Evolutionary conservation across 2,888 invertebrate species (phyloP), one percentile per base, ranked within the genome.

Genomic region (Leptopilina drosophilae): DNA sequence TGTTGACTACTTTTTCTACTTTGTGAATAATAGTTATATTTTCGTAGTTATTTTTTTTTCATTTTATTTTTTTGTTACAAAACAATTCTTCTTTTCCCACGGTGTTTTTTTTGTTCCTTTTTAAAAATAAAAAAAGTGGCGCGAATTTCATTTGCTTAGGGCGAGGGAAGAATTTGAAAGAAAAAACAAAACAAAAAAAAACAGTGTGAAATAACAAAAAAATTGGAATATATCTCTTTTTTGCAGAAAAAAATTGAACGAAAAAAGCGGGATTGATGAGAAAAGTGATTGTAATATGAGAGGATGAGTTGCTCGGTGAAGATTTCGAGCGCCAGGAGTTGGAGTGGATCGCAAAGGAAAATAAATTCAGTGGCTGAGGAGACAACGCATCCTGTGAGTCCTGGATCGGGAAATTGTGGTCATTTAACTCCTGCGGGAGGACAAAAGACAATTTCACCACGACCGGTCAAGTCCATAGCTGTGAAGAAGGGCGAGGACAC

Each of bases 401-500:
- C 81, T 2, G 77, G 77, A 20, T 11, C 64, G 26, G 65, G 26
- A 64, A 79, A 69, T 46, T 65, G 77, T 49, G 67, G 59, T 15
- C 76, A 33, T 33, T 33, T 77, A 49, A 20, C 73, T 56, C 40
- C 69, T 64, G 78, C 78, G 76, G 77, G 78, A 64, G 79, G 75
- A 77, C 75, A 49, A 64, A 88, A 89, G 90, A 84, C 91, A 90
- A 86, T 79, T 75, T 90, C 92, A 88, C 85, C 87, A 78, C 85
- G 89, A 42, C 81, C 87, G 62, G 87, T 86, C 78, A 91, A 89
- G 85, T 88, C 91, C 53, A 87, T 88, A 64, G 92, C 93, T 66
- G 91, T 92, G 78, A 94, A 93, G 88, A 93, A 94, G 87, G 93
- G 92, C 84, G 95, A 96, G 89, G 96, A 96, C 88, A 93, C 94